A percentile compares a stretch with the other conserved stretches of the same genome.
phyloP scores from a whole-genome alignment of 2,113 vertebrate genomes.

The Hemicordylus capensis region DNA sequence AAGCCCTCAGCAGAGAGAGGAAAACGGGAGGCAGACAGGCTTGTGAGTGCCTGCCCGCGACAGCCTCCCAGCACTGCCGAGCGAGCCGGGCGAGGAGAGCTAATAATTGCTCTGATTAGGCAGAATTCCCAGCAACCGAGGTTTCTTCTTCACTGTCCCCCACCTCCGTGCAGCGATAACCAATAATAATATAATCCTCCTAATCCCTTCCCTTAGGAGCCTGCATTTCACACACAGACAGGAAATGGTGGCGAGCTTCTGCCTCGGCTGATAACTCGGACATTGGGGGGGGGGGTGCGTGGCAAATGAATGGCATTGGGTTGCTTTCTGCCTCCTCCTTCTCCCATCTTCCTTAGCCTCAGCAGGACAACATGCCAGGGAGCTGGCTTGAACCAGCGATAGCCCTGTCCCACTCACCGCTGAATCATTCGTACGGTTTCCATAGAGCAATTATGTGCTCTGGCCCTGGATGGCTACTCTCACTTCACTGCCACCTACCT shows the following conservation, averaged over 20 bases:
- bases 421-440: not conserved
- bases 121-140: slow-evolving; percentile 59
- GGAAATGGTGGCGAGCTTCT: slow-evolving; percentile 47
- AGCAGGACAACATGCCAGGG: not conserved
- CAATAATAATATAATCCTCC: slow-evolving; percentile 73
- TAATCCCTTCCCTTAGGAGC: slow-evolving; percentile 70
- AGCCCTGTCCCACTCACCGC: not conserved
- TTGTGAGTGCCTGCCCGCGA: rapidly evolving
- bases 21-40: not conserved
- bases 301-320: not conserved
- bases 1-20: not conserved
- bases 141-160: slow-evolving; percentile 48
- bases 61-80: not conserved
- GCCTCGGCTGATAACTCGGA: slow-evolving; percentile 58
- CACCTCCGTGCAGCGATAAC: slow-evolving; percentile 52
- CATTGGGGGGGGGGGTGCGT: not conserved
- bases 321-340: not conserved
- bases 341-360: not conserved
- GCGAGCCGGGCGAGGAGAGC: not conserved
- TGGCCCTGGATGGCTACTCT: too few relatives aligned
- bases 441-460: not conserved
- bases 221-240: slow-evolving; percentile 3
- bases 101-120: slow-evolving; percentile 51
- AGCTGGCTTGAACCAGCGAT: not conserved
- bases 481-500: not conserved